Evolutionary conservation across 2,113 vertebrate species (phyloP).

Genomic region (Pogonocichla stellata): DNA sequence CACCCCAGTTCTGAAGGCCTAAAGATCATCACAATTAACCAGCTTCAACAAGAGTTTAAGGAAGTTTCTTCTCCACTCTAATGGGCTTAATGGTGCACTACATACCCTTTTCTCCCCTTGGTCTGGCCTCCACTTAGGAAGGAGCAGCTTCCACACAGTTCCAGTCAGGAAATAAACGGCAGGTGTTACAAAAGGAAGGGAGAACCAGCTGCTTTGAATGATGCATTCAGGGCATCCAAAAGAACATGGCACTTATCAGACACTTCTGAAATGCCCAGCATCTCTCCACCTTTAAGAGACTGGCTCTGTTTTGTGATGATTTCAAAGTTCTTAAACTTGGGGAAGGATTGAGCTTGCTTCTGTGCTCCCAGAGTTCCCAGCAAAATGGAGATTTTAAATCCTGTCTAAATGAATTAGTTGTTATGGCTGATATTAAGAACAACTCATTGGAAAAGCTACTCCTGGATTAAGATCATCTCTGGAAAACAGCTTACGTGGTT

Average conservation of each 20-base stretch:
- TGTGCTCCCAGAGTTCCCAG: not conserved
- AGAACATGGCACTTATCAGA: accelerated
- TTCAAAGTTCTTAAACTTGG: not conserved
- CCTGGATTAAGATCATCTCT: not conserved
- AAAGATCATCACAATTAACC: slow-evolving; percentile 6
- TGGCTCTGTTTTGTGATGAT: not conserved
- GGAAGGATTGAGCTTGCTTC: not conserved
- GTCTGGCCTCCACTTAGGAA: not conserved
- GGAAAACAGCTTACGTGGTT: not conserved
- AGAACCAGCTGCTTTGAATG: not conserved
- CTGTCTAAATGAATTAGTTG: not conserved
- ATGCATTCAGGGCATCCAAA: not conserved
- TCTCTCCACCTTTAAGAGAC: not conserved
- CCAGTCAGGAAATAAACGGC: slow-evolving; percentile 22
- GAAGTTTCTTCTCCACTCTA: not conserved
- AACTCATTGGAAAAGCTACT: not conserved
- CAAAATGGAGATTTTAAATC: not conserved
- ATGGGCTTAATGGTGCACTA: not conserved
- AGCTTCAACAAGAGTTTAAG: not conserved
- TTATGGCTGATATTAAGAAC: not conserved
- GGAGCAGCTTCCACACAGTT: not conserved
- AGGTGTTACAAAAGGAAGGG: slow-evolving; percentile 12
- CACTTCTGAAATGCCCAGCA: not conserved
- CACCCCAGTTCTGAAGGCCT: not conserved
- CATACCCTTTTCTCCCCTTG: not conserved